Base-by-base conservation (phyloP, 2,113 vertebrate genomes). In the Salvelinus namaycush region DNA sequence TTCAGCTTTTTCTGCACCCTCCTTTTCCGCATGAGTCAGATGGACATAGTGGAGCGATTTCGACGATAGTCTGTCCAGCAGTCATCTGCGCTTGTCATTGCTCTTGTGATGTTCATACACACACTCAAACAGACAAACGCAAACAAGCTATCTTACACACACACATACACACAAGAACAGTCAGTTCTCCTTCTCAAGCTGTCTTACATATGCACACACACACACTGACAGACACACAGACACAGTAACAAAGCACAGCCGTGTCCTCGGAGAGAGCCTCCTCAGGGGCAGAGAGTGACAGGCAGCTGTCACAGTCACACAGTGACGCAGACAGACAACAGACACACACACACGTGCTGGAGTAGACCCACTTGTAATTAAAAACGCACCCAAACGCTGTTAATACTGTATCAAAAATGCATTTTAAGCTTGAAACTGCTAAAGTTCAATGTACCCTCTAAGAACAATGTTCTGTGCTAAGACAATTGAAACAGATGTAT, bases 301-400 rank as follows among this genome's bases (percentile, higher is more conserved):
- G 90, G 83, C 88, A 90, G 87, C 91, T 91, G 91, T 91, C 90
- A 90, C 68, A 79, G 81, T 87, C 83, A 68, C 83, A 87, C 84
- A 80, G 76, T 81, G 87, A 83, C 64, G 76, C 86, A 86, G 83
- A 90, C 85, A 70, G 64, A 71, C 65, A 85, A 81, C 80, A n/a
- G 20, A n/a, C 59, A 81, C 81, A 31, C 5, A 76, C 77, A 78
- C 72, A 73, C 79, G 85, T 3, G 39, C 80, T 72, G 72, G 76
- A 84, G 62, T 66, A 75, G 59, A 8, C 68, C 24, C 57, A 39
- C n/a, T 57, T 34, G 70, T 76, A 82, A 84, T 80, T 87, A 14
- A 82, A 84, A 18, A 78, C 49, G 1, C 27, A 69, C 78, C 78
- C 76, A 76, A 78, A 79, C 20, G 80, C 73, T 81, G 82, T 84